phyloP scores from a whole-genome alignment of 1,140 invertebrate species.

The Papilio helenus region DNA sequence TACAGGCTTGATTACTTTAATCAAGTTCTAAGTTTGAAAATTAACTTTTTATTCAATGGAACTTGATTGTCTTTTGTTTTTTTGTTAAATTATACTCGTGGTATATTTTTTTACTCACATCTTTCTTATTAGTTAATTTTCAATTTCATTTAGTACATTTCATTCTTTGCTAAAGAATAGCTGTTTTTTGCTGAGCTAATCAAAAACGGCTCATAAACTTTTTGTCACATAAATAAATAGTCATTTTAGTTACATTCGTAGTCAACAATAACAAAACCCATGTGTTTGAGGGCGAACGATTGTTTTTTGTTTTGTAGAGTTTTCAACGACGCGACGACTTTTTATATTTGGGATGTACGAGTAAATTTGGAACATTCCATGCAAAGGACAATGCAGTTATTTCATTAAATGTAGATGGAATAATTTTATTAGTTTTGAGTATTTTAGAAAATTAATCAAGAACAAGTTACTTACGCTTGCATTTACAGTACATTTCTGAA shows the following conservation, averaged over 20 bases:
- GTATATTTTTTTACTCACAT: too few species aligned
- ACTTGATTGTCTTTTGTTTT: neutral
- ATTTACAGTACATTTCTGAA: neutral
- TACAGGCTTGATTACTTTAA: conserved; percentile 14
- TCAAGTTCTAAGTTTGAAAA: conserved; percentile 5
- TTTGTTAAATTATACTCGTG: neutral
- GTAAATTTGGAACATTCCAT: conserved; percentile 11
- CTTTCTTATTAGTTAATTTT: too few species aligned
- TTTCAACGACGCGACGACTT: neutral
- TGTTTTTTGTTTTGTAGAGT: neutral
- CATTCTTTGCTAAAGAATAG: neutral
- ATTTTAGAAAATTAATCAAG: neutral
- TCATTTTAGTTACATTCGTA: neutral
- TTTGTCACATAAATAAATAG: conserved; percentile 4
- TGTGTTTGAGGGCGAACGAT: neutral
- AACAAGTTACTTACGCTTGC: too few species aligned
- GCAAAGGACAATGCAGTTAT: neutral
- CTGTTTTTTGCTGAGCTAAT: neutral
- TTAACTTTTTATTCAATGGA: conserved; percentile 13
- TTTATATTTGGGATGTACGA: neutral
- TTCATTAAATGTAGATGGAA: neutral
- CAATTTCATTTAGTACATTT: too few species aligned
- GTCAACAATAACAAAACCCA: neutral
- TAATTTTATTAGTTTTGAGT: neutral
- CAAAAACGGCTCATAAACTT: neutral